These are phyloP conservation scores for Gasteruption jaculator DNA, from an alignment of 2,888 invertebrate genomes.

Conservation along the genomic window DNA sequence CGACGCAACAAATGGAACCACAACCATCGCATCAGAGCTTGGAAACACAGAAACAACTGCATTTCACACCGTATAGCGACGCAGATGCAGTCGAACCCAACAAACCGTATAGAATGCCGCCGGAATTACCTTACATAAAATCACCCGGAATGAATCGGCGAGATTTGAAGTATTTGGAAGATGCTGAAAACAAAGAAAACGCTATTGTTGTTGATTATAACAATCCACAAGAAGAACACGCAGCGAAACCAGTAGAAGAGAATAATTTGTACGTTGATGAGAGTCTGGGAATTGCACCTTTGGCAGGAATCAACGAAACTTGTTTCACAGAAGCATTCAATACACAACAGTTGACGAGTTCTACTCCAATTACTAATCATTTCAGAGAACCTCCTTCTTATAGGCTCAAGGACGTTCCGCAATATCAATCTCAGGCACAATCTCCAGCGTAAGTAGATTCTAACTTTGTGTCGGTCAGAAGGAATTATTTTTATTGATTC, in stretches of 20 bases:
- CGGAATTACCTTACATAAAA: conserved; percentile 45
- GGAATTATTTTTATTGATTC: no score
- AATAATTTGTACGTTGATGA: conserved; percentile 43
- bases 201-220: conserved; percentile 41
- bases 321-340: conserved; percentile 45
- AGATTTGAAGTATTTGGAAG: conserved; percentile 45
- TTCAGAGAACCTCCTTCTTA: conserved; percentile 35
- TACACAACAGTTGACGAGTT: conserved; percentile 35
- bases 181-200: conserved; percentile 47
- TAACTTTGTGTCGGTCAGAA: neutral
- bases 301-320: conserved; percentile 39
- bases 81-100: conserved; percentile 30
- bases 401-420: conserved; percentile 32
- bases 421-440: conserved; percentile 26
- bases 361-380: conserved; percentile 46
- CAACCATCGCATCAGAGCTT: conserved; percentile 25
- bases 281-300: conserved; percentile 40
- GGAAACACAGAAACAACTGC: conserved; percentile 39
- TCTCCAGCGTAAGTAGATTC: conserved; percentile 29
- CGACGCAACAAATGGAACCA: conserved; percentile 26
- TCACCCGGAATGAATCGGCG: conserved; percentile 47
- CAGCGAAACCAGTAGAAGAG: conserved; percentile 31
- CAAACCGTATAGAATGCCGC: conserved; percentile 43
- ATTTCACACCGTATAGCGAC: conserved; percentile 37
- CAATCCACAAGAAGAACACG: conserved; percentile 32